These are phyloP conservation scores for Mastigias papua DNA, from an alignment of 30 jellyfish, hydroid and myxozoan genomes.

Conservation along the genomic window DNA sequence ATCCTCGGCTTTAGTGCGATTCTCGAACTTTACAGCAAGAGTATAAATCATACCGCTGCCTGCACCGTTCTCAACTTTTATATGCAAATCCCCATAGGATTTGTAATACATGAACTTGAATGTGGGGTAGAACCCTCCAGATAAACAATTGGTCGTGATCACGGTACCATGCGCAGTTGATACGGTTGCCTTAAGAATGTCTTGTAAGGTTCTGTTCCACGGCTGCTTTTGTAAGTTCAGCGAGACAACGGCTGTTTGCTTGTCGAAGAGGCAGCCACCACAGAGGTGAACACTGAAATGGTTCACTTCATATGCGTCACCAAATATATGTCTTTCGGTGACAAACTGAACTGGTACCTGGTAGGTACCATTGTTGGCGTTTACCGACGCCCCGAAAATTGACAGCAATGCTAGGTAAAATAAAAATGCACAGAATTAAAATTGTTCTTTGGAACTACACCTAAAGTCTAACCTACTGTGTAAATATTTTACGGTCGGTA, in stretches of 20 bases:
- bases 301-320: slow-evolving; percentile 42
- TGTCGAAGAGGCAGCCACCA: slow-evolving; percentile 65
- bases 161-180: slow-evolving; percentile 23
- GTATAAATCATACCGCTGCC: slow-evolving; percentile 70
- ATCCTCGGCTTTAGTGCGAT: neutral
- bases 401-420: neutral
- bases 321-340: slow-evolving; percentile 51
- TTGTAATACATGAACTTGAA: slow-evolving; percentile 50
- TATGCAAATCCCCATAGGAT: slow-evolving; percentile 55
- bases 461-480: too few relatives aligned
- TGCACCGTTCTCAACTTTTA: slow-evolving; percentile 48
- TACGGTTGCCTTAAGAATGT: slow-evolving; percentile 39
- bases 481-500: too few relatives aligned
- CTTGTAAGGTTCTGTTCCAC: slow-evolving; percentile 41
- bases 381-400: neutral
- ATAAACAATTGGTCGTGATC: slow-evolving; percentile 32
- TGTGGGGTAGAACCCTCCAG: neutral
- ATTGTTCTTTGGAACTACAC: too few relatives aligned
- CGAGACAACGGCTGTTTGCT: slow-evolving; percentile 29
- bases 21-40: slow-evolving; percentile 42
- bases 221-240: slow-evolving; percentile 57
- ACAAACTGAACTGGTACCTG: slow-evolving; percentile 54
- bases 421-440: too few relatives aligned
- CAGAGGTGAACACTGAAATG: slow-evolving; percentile 67
- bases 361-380: slow-evolving; percentile 4